Evolutionary conservation across 1,140 invertebrate genomes (phyloP), one percentile per base, ranked within the genome.

Genomic region (Geopemphigus sp.): DNA sequence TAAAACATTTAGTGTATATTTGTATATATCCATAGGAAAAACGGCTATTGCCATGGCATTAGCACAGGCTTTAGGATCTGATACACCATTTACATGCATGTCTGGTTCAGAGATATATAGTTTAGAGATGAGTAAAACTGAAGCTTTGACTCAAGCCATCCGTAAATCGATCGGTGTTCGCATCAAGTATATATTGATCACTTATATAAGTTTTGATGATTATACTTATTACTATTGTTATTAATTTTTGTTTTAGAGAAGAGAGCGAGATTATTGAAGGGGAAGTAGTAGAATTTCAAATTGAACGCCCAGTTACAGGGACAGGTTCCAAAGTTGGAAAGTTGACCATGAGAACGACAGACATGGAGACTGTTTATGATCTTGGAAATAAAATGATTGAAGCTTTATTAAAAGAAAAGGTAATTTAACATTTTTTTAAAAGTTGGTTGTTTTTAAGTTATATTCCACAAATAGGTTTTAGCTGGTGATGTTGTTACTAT

Each of bases 311-410:
- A 4, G 95, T 94, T 0, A 92, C 93, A 8, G 94, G 95, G 2
- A 91, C 93, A 2, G 97, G 96, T 0, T 92, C 94, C 0, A 95
- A 98, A 87, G 89, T 93, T 64, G 86, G 92, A 4, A 97, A 98
- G 84, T 86, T 99, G 3, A 99, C 97, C 0, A 86, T 99, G 26
- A 99, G 99, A 88, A 99, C 97, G 3, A 99, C 97, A 1, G 98
- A 99, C 86, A 99, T 99, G 98, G 98, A 99, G 87, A 99, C 98
- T 0, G 93, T 98, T 81, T 99, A 99, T 86, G 98, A 99, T 86
- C 89, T 99, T 83, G 98, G 98, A 39, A 94, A 93, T 74, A 99
- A 99, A 89, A 99, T 99, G 92, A 98, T 99, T 81, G 98, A 99
- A 85, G 94, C 93, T 80, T 89, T 99, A 56, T 92, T 96, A 82